These are phyloP conservation scores for Myodes glareolus DNA, from an alignment of 2,113 vertebrate genomes.

Conservation along the genomic window DNA sequence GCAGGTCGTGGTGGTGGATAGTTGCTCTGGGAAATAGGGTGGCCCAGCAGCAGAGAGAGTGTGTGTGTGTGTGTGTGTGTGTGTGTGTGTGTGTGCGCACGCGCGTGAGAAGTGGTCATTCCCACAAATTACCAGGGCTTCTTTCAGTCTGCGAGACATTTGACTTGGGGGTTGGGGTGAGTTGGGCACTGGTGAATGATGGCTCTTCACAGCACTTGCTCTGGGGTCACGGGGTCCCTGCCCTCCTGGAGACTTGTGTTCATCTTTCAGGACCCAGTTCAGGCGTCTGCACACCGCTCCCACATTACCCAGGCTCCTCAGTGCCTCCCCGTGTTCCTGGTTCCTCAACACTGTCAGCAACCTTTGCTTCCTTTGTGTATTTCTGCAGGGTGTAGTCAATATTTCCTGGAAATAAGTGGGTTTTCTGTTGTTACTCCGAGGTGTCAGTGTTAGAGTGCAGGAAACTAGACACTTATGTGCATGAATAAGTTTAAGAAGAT, in stretches of 20 bases:
- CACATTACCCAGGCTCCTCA: neutral
- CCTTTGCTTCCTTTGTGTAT: neutral
- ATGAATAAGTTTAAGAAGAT: constrained; percentile 37
- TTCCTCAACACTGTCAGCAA: neutral
- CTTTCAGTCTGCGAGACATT: neutral
- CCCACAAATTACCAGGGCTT: neutral
- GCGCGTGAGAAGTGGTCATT: neutral
- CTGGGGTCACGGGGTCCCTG: neutral
- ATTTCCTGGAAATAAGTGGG: constrained; percentile 4
- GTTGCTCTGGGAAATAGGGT: neutral
- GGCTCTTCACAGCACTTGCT: neutral
- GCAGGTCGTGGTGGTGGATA: neutral
- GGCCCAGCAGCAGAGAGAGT: fast-evolving
- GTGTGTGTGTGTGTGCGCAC: neutral
- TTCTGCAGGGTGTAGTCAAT: neutral
- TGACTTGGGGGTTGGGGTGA: neutral
- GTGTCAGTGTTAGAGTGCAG: neutral
- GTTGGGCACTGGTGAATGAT: neutral
- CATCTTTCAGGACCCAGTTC: neutral
- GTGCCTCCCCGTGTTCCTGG: neutral
- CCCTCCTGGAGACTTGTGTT: neutral
- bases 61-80: neutral
- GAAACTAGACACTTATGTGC: neutral
- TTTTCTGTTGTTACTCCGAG: constrained; percentile 42
- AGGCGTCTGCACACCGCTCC: neutral